A percentile compares a stretch with the other conserved stretches of the same genome.
Evolutionary conservation across 30 jellyfish, hydroid and myxozoan genomes (phyloP).

Genomic region (Phacellophora camtschatica): DNA sequence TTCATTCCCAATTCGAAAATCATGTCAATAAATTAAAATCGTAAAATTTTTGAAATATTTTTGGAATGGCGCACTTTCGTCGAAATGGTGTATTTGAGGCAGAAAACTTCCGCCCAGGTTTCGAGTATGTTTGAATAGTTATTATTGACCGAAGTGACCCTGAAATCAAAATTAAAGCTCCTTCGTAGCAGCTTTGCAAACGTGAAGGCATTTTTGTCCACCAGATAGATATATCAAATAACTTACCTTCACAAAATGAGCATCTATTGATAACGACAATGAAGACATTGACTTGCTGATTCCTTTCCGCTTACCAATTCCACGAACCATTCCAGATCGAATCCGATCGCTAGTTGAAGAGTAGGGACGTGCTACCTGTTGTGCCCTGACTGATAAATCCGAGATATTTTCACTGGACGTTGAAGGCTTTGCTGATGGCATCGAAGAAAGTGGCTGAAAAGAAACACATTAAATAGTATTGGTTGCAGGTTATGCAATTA

Average conservation of each 20-base stretch:
- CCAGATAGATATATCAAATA: background rate
- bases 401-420: background rate
- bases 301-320: constrained; percentile 16
- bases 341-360: constrained; percentile 32
- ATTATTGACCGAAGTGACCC: too few species aligned
- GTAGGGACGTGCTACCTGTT: constrained; percentile 22
- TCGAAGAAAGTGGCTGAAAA: constrained; percentile 36
- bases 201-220: background rate
- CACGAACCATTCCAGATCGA: constrained; percentile 2
- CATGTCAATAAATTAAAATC: too few species aligned
- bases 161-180: too few species aligned
- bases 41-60: too few species aligned
- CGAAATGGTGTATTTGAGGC: too few species aligned
- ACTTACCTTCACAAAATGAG: background rate
- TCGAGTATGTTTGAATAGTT: too few species aligned
- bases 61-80: too few species aligned
- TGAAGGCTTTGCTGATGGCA: constrained; percentile 50
- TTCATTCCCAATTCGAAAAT: too few species aligned
- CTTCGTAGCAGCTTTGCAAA: too few species aligned
- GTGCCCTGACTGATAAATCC: background rate
- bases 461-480: background rate
- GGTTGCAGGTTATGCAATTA: background rate
- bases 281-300: constrained; percentile 47
- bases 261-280: background rate
- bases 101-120: too few species aligned